A percentile compares a stretch with the other conserved stretches of the same genome.
phyloP scores from a whole-genome alignment of 2,113 vertebrate species.

The Serilophus lunatus region DNA sequence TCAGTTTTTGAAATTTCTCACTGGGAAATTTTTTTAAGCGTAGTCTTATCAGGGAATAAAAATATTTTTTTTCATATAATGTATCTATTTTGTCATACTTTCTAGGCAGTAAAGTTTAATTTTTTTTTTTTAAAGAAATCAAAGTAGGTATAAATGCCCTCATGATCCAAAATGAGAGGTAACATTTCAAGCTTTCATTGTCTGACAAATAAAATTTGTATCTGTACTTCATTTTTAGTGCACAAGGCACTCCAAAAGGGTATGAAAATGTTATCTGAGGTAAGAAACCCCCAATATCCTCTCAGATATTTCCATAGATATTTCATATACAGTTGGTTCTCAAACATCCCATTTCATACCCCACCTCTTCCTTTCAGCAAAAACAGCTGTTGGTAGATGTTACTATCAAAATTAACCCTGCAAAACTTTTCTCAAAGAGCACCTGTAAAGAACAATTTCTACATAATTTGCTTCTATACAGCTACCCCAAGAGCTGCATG shows the following conservation, averaged over 20 bases:
- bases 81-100: background rate
- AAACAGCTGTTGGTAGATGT: background rate
- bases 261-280: background rate
- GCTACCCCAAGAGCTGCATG: background rate
- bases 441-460: background rate
- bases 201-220: background rate
- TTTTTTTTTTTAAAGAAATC: conserved; percentile 4
- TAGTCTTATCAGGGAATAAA: conserved; percentile 24
- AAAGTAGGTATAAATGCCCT: background rate
- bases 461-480: background rate
- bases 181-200: background rate
- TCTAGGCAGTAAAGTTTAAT: background rate
- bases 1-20: conserved; percentile 57
- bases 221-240: background rate
- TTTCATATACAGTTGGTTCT: background rate
- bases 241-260: background rate
- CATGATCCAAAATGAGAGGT: background rate
- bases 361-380: background rate
- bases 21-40: conserved; percentile 32
- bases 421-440: background rate
- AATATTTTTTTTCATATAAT: background rate
- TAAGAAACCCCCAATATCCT: background rate
- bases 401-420: background rate
- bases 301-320: background rate
- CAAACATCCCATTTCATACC: background rate